Conservation (phyloP, 2,113 vertebrate species). For the Pongo pygmaeus region DNA sequence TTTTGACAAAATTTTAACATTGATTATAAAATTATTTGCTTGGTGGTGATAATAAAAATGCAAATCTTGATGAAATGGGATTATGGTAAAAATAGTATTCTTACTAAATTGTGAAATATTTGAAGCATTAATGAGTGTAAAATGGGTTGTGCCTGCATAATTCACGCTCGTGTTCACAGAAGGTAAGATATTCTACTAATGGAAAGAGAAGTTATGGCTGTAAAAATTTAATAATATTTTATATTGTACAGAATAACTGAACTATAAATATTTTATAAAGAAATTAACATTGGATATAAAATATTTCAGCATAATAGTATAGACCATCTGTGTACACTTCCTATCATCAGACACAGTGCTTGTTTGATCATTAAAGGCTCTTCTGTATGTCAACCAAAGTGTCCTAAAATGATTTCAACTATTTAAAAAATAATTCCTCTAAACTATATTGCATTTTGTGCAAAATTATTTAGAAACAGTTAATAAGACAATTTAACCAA, state of each 20-base stretch:
- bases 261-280: not conserved
- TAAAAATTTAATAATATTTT: not conserved
- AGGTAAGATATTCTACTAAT: rapidly evolving
- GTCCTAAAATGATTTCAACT: not conserved
- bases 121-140: not conserved
- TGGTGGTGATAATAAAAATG: not conserved
- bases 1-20: not conserved
- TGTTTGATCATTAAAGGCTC: not conserved
- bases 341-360: rapidly evolving
- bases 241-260: not conserved
- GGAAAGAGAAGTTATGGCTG: too few relatives aligned
- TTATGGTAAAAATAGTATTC: not conserved
- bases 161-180: too few relatives aligned
- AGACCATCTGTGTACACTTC: rapidly evolving
- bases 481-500: not conserved
- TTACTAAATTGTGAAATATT: not conserved
- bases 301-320: not conserved
- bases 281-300: not conserved
- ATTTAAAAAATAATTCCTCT: not conserved
- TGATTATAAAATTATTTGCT: not conserved
- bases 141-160: not conserved
- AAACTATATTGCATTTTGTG: not conserved
- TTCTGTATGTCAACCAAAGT: not conserved
- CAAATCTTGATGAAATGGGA: not conserved
- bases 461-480: not conserved